A percentile compares a stretch with the other conserved stretches of the same genome.
phyloP scores from a whole-genome alignment of 2,888 invertebrate species.

The Ennomos quercinarius region DNA sequence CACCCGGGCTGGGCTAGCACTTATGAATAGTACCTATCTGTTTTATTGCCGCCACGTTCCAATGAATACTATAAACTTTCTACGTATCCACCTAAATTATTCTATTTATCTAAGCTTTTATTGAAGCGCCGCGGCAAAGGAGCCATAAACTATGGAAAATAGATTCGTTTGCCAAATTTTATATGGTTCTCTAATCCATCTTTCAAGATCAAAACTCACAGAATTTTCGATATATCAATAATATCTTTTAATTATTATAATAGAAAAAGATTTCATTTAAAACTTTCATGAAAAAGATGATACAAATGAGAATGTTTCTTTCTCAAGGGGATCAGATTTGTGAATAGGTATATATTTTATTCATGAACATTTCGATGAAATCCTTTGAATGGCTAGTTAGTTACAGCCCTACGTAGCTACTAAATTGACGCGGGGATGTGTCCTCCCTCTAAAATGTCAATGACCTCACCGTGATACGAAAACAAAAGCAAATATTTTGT shows the following conservation, averaged over 20 bases:
- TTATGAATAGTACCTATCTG: too few relatives aligned
- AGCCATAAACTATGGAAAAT: conserved; percentile 3
- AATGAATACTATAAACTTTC: too few relatives aligned
- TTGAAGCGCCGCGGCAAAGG: neutral
- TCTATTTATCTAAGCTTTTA: too few relatives aligned
- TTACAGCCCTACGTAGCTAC: neutral
- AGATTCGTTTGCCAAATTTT: conserved; percentile 4
- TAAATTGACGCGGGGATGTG: neutral
- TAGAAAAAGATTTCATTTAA: too few relatives aligned
- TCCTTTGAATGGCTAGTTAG: neutral
- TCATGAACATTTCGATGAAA: neutral
- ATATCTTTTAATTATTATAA: too few relatives aligned
- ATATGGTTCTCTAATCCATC: neutral
- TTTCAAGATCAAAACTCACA: neutral
- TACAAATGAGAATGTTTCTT: too few relatives aligned
- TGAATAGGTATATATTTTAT: too few relatives aligned
- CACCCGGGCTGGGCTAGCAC: too few relatives aligned
- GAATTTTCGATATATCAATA: neutral
- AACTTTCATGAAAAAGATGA: too few relatives aligned
- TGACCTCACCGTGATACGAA: neutral
- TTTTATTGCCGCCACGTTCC: too few relatives aligned
- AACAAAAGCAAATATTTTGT: neutral
- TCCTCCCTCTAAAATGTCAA: conserved; percentile 9
- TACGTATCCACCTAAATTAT: too few relatives aligned
- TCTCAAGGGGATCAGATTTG: too few relatives aligned